phyloP scores from a whole-genome alignment of 1,140 invertebrate species.

The Pseudachorutes palmiensis region DNA sequence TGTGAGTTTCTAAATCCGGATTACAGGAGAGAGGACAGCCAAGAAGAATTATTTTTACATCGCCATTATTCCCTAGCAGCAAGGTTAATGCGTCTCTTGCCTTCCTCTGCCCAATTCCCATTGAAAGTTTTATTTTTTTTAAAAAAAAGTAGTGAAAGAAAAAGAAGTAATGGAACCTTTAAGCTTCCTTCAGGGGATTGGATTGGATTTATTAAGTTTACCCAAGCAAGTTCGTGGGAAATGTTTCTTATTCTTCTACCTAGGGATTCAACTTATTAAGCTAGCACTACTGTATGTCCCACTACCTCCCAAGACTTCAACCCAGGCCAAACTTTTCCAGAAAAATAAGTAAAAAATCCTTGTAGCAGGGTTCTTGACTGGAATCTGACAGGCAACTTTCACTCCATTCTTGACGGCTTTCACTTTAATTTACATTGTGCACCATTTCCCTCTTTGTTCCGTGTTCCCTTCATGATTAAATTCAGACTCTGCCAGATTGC shows the following conservation, averaged over 20 bases:
- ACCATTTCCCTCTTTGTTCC: not conserved
- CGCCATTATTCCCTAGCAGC: not conserved
- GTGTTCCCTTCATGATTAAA: not conserved
- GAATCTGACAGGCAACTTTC: not conserved
- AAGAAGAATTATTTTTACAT: too few species aligned
- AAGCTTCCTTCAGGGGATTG: not conserved
- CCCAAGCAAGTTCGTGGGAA: not conserved
- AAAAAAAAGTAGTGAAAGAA: not conserved
- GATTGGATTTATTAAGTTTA: conserved; percentile 11
- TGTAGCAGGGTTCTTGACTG: not conserved
- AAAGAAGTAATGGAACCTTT: conserved; percentile 1
- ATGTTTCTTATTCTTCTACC: not conserved
- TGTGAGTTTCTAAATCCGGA: too few species aligned
- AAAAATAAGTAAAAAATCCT: not conserved
- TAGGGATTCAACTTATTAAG: conserved; percentile 5
- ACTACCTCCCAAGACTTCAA: not conserved
- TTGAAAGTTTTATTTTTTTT: not conserved
- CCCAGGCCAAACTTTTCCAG: not conserved
- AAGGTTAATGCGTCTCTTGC: too few species aligned
- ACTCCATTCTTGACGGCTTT: not conserved
- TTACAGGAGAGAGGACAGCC: too few species aligned
- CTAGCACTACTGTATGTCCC: not conserved
- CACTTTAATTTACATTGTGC: not conserved
- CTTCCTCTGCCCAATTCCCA: too few species aligned
- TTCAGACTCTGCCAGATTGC: too few species aligned